Base-by-base conservation (phyloP, 2,113 vertebrate species). In the Syrmaticus mikado region DNA sequence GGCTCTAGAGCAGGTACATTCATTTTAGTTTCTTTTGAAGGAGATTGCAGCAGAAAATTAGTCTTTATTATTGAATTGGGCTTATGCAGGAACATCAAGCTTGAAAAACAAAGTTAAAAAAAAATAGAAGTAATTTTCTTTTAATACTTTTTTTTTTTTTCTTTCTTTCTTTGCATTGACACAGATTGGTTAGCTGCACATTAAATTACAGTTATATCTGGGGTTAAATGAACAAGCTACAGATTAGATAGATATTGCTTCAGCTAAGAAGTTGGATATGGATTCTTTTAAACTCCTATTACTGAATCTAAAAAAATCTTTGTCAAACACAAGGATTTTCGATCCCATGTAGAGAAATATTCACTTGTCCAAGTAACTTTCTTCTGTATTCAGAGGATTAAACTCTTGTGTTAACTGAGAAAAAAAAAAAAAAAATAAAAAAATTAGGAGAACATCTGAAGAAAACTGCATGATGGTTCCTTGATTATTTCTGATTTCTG, bases 31-130 rank as follows among this genome's bases (percentile, higher is more conserved):
- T 30, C 7, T 77, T 94, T 93, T 95, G 87, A 89, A 24, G 10
- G 85, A 65, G 68, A 95, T 81, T 94, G 68, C 89, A 73, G 45
- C 57, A 68, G 61, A 62, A 94, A 94, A 75, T 85, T 83, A 87
- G 46, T 74, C 75, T 89, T 89, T 85, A 68, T 83, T 95, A 64
- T 74, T 91, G 15, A 28, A 57, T 74, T 90, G 16, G 71, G 25
- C 30, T 92, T 85, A 81, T 25, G 43, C 38, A 90, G 79, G 60
- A 81, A 76, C 92, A 67, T 74, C 83, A 83, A 93, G 43, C 72
- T 87, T 87, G 85, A 91, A 89, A 92, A 93, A 61, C 58, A 87
- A 90, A 75, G 61, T 75, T 71, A 85, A 72, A 15, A 46, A 65
- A 10, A 58, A 60, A 60, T 5, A 62, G 43, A 46, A 55, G 22